Base-by-base conservation (phyloP, 2,888 invertebrate species). In the Chrysotoxum bicinctum region DNA sequence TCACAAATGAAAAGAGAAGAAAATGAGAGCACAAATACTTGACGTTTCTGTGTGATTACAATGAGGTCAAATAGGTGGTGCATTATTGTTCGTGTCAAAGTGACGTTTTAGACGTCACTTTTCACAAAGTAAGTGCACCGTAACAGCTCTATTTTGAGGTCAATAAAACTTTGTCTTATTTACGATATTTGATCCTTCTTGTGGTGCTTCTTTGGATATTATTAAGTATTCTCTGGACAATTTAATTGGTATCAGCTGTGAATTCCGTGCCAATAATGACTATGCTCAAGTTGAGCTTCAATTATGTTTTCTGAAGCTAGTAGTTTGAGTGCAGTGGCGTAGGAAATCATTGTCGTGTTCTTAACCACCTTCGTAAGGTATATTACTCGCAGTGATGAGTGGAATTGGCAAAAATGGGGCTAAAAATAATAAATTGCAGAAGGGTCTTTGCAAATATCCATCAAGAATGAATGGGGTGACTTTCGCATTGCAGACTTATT, bases 241-340 rank as follows among this genome's bases (percentile, higher is more conserved):
- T 76, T 43, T 37, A 50, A 45, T 76, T 76, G 14, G 19, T 21
- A 58, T 26, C 81, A 82, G 58, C 81, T 82, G 81, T 82, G 76
- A 37, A 76, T 82, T 82, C 58, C 50, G 64, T 48, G 58, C 64
- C 19, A 72, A 56, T 78, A 56, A 52, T 43, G 23, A 62, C 52
- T 16, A 37, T 45, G 10, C n/a, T 50, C 32, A 50, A 48, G 26
- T 68, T 21, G 26, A 30, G 52, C 26, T 62, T 68, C n/a, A 26
- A 6, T 26, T 60, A 60, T 52, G 48, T 23, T 50, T 30, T 23
- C 30, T 52, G 40, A 30, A 40, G 3, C 0, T 43, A 12, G 12
- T n/a, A 21, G n/a, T 64, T 37, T 32, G 54, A 21, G 69, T 8
- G 43, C 48, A 30, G 37, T 48, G 30, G 16, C 1, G 35, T 23